A percentile compares a stretch with the other conserved stretches of the same genome.
These are phyloP conservation scores for Sardina pilchardus DNA, from an alignment of 2,113 vertebrate genomes.

Conservation along the genomic window DNA sequence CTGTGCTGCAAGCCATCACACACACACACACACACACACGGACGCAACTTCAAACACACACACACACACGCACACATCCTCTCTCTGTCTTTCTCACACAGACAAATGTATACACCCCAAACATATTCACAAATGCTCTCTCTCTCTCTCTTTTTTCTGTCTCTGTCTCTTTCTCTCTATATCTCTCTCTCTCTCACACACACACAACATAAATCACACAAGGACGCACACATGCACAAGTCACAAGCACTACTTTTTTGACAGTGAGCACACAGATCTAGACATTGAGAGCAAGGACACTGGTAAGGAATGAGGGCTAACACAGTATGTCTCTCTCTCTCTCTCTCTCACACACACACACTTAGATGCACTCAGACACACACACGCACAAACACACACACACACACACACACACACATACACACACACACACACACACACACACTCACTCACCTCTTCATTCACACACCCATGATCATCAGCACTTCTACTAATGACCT, in stretches of 20 bases:
- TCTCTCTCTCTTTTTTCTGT: neutral
- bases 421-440: slow-evolving; percentile 20
- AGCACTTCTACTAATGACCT: neutral
- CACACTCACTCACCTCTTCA: slow-evolving; percentile 22
- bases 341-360: too few species aligned
- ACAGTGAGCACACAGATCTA: neutral
- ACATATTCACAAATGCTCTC: neutral
- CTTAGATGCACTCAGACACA: too few species aligned
- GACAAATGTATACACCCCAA: neutral
- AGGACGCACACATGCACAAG: neutral
- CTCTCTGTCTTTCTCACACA: neutral
- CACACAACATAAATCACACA: neutral
- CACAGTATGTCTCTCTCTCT: too few species aligned
- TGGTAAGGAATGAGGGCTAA: neutral
- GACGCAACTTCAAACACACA: slow-evolving; percentile 15
- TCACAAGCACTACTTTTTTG: neutral
- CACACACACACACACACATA: slow-evolving; percentile 2
- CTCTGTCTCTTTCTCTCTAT: neutral
- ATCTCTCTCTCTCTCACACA: neutral
- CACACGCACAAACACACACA: slow-evolving; percentile 19
- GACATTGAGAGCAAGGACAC: neutral
- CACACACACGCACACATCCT: neutral
- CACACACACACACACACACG: slow-evolving; percentile 10
- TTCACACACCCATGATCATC: slow-evolving; percentile 20
- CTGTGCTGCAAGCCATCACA: slow-evolving; percentile 47